Evolutionary conservation across 2,797 vertebrate genomes (phyloP).

Genomic region (Hemitrygon akajei): DNA sequence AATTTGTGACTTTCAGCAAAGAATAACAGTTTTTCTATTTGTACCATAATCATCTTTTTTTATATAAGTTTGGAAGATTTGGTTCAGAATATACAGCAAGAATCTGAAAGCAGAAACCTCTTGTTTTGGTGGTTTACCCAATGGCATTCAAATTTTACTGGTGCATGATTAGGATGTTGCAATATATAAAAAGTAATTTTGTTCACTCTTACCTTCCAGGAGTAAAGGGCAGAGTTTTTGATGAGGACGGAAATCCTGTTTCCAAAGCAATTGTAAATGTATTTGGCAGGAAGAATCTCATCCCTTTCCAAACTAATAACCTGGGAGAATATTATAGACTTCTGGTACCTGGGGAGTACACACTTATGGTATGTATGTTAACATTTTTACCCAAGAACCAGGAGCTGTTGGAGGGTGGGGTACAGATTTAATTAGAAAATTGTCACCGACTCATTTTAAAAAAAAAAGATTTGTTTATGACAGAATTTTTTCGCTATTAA

Average conservation of each 20-base stretch:
- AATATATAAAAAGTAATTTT: not conserved
- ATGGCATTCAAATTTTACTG: not conserved
- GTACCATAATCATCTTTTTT: not conserved
- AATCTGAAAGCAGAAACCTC: not conserved
- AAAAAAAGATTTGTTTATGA: not conserved
- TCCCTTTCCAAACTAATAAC: slow-evolving; percentile 71
- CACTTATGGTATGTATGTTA: slow-evolving; percentile 66
- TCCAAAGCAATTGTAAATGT: slow-evolving; percentile 74
- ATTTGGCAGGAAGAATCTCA: slow-evolving; percentile 67
- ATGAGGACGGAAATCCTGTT: slow-evolving; percentile 59
- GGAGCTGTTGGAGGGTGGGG: too few species aligned
- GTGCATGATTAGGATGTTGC: too few species aligned
- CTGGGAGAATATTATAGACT: slow-evolving; percentile 86
- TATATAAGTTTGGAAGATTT: not conserved
- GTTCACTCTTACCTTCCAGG: not conserved
- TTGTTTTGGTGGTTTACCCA: not conserved
- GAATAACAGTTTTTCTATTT: not conserved
- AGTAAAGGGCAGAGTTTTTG: slow-evolving; percentile 80
- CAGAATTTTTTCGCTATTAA: not conserved
- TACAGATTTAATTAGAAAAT: not conserved
- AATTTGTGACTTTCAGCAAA: not conserved
- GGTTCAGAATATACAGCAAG: not conserved
- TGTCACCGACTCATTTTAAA: not conserved
- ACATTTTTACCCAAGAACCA: not conserved
- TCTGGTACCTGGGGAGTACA: slow-evolving; percentile 78